Conservation (phyloP, 2,888 invertebrate species). For the Cheilosia vernalis region DNA sequence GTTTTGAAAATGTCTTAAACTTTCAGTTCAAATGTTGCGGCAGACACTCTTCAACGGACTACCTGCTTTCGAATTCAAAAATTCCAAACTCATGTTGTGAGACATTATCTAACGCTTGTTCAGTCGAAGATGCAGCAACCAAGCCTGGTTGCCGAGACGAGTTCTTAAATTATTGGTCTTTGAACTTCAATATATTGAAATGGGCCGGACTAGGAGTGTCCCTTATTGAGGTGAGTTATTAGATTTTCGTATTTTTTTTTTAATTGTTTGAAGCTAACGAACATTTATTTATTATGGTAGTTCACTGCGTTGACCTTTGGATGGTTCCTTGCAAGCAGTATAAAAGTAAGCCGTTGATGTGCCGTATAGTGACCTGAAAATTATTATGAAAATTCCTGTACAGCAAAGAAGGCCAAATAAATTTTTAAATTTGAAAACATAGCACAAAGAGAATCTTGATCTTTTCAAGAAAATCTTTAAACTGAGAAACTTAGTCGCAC, state of each 20-base stretch:
- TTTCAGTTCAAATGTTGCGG: constrained; percentile 81
- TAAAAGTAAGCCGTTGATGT: constrained; percentile 85
- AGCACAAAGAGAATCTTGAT: no score
- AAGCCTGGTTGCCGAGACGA: constrained; percentile 76
- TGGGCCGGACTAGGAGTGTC: constrained; percentile 88
- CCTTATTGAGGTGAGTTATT: constrained; percentile 86
- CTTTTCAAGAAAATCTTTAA: no score
- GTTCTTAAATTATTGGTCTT: constrained; percentile 83
- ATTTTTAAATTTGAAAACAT: not conserved
- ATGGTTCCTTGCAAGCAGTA: constrained; percentile 92
- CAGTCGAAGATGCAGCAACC: constrained; percentile 60
- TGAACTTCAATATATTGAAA: constrained; percentile 84
- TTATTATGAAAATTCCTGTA: constrained; percentile 5
- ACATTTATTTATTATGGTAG: constrained; percentile 81
- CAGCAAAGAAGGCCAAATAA: constrained; percentile 6
- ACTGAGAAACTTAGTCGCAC: no score
- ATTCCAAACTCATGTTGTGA: constrained; percentile 81
- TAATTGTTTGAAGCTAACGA: not conserved
- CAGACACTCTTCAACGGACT: constrained; percentile 75
- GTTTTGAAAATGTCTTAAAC: not conserved
- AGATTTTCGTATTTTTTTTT: no score
- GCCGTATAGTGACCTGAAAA: not conserved
- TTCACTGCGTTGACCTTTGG: constrained; percentile 91
- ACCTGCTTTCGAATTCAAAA: not conserved
- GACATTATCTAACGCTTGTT: constrained; percentile 73